Base-by-base conservation (phyloP, 2,797 vertebrate genomes). In the Neoniphon sammara region DNA sequence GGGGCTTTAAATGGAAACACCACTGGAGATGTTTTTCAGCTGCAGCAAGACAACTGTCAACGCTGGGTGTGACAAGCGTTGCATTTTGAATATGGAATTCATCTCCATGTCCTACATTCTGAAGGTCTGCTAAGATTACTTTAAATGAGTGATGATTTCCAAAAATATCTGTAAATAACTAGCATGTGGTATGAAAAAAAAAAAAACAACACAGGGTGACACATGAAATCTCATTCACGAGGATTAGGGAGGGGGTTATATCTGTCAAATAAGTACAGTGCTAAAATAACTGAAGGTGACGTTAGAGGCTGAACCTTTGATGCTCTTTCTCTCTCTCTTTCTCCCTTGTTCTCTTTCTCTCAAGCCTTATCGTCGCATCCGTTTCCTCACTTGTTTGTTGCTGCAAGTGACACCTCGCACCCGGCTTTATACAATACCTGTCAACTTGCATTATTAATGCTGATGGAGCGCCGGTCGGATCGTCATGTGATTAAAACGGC, bases 371-470 rank as follows among this genome's bases (percentile, higher is more conserved):
- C 78, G 50, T 61, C 60, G 78, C 80, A 83, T 77, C 70, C 69
- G 49, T 79, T 78, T 80, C 66, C 61, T 71, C 68, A 57, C 63
- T 81, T 81, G 83, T 85, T 84, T 87, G 83, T 67, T 44, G 80
- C 78, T 27, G 7, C 70, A 77, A 85, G 76, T 81, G 83, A 77
- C 80, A 72, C 68, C 39, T 83, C 39, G 5, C 73, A 34, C 54
- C 64, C 71, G 52, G 73, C 74, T 69, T 73, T n/a, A 70, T 70
- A 85, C 73, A 63, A 72, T 77, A 70, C 85, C 77, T 88, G 83
- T 83, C 82, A 84, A 76, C 72, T 72, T 80, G 73, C 25, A 70
- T 88, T 85, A 87, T 81, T 83, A 75, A 83, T 73, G 78, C 55
- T 12, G 86, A 85, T 75, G 1, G 75, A 84, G 69, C 20, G 72